Conservation (phyloP, 1,140 invertebrate genomes). For the Scaptodrosophila lebanonensis region DNA sequence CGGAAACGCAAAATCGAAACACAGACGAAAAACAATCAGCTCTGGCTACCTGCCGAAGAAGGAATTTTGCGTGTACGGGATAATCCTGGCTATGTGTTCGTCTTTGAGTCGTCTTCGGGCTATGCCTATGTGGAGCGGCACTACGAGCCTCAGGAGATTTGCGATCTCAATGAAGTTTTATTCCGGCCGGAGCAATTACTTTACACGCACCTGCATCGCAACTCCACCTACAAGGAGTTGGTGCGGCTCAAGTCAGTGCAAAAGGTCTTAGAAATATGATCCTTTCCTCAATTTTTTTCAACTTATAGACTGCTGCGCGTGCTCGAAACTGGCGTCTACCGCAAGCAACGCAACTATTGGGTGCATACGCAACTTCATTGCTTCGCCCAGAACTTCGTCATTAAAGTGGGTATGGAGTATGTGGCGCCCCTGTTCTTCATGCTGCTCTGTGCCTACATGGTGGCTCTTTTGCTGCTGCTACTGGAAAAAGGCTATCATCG, state of each 20-base stretch:
- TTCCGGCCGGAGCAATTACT: constrained; percentile 54
- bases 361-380: constrained; percentile 55
- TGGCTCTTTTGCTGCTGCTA: constrained; percentile 49
- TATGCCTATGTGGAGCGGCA: constrained; percentile 55
- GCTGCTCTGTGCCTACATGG: constrained; percentile 48
- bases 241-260: constrained; percentile 41
- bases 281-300: neutral
- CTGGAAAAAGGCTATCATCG: constrained; percentile 52
- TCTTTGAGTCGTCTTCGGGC: constrained; percentile 50
- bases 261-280: neutral
- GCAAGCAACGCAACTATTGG: constrained; percentile 55
- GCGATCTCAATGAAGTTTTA: constrained; percentile 64
- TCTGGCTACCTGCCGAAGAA: constrained; percentile 59
- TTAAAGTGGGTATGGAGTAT: constrained; percentile 71
- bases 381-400: constrained; percentile 56
- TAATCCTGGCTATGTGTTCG: constrained; percentile 60
- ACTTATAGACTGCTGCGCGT: constrained; percentile 42
- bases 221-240: constrained; percentile 66
- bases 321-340: constrained; percentile 61
- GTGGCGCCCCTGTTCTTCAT: constrained; percentile 69
- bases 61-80: constrained; percentile 56
- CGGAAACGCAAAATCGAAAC: constrained; percentile 53
- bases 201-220: constrained; percentile 53
- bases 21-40: constrained; percentile 29
- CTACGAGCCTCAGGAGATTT: constrained; percentile 61